Percentiles rank a stretch among this genome's conserved stretches.
These are phyloP conservation scores for Mus caroli DNA, from an alignment of 2,797 vertebrate genomes.

Conservation along the genomic window DNA sequence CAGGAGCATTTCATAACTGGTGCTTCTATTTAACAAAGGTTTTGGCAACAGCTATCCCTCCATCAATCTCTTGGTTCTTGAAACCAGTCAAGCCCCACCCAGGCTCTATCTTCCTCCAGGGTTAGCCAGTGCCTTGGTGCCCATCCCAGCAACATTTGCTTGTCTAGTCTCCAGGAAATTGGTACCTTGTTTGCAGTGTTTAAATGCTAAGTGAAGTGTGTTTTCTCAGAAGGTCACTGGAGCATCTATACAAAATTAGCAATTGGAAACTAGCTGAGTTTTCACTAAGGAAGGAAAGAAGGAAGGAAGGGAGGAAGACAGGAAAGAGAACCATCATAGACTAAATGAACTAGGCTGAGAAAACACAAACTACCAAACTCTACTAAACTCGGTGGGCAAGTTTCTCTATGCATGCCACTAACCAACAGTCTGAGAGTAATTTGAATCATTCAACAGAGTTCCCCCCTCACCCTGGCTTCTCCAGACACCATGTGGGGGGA, in stretches of 20 bases:
- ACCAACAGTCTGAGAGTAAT: not conserved
- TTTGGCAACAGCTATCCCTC: not conserved
- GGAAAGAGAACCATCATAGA: not conserved
- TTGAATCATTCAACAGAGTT: not conserved
- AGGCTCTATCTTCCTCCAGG: not conserved
- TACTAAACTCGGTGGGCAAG: no score
- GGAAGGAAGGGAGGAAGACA: no score
- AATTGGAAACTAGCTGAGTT: not conserved
- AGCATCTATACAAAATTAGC: conserved; percentile 8
- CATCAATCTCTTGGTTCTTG: not conserved
- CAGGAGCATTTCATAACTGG: not conserved
- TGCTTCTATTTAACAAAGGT: not conserved
- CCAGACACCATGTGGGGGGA: not conserved
- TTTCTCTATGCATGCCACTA: not conserved
- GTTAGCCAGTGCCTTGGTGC: not conserved
- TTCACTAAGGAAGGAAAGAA: not conserved
- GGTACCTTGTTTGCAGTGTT: not conserved
- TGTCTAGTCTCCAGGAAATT: not conserved
- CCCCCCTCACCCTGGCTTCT: not conserved
- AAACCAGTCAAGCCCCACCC: not conserved
- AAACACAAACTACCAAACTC: not conserved
- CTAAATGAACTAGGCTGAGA: not conserved
- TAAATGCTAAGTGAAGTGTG: not conserved
- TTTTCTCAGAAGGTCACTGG: conserved; percentile 23
- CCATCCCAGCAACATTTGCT: not conserved